Evolutionary conservation across 2,797 vertebrate species (phyloP).

Genomic region (Neosilurus hyrtlii): DNA sequence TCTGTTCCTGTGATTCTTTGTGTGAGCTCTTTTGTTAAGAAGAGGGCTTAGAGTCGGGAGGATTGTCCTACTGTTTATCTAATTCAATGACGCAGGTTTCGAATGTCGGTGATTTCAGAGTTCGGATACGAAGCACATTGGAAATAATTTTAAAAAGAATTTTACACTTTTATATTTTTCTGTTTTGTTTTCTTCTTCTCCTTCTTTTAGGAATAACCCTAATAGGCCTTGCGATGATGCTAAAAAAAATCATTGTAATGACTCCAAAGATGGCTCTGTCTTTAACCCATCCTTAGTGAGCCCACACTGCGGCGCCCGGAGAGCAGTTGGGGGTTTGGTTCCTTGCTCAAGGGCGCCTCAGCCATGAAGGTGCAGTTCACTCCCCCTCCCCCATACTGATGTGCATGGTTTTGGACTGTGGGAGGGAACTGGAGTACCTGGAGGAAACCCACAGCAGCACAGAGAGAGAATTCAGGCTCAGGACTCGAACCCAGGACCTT

Average conservation of each 20-base stretch:
- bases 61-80: background rate
- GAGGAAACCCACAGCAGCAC: no score
- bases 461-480: no score
- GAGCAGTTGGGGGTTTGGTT: no score
- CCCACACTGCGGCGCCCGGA: no score
- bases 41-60: conserved; percentile 28
- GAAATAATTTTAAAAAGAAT: no score
- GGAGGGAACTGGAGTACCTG: no score
- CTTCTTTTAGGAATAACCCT: background rate
- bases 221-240: background rate
- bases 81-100: background rate
- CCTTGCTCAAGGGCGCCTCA: no score
- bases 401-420: no score
- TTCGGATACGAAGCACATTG: background rate
- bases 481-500: no score
- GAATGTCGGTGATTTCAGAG: background rate
- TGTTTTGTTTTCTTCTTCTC: background rate
- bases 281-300: no score
- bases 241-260: background rate
- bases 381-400: no score
- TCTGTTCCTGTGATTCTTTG: conserved; percentile 21
- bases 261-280: background rate
- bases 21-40: conserved; percentile 30
- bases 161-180: background rate
- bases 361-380: no score